Percentiles rank a stretch among this genome's conserved stretches.
Conservation (phyloP, 2,797 vertebrate species). For the Spinibarbus caldwelli region DNA sequence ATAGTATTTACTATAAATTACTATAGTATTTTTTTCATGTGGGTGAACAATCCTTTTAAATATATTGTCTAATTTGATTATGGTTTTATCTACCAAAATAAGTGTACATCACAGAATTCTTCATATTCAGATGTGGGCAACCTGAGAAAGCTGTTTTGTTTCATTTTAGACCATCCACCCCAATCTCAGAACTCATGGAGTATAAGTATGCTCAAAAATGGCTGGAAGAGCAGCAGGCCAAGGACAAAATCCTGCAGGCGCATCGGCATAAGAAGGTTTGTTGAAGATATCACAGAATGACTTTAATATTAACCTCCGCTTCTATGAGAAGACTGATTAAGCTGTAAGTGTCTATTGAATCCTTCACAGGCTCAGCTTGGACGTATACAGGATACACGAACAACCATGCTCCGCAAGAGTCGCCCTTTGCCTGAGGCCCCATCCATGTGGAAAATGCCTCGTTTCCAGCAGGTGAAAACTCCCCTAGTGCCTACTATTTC, state of each 20-base stretch:
- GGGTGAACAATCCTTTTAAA: not conserved
- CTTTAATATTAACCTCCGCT: not conserved
- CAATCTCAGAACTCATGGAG: conserved; percentile 80
- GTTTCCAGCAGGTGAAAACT: conserved; percentile 77
- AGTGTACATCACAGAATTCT: not conserved
- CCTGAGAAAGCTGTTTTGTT: not conserved
- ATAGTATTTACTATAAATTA: too few species aligned
- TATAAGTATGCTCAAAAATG: conserved; percentile 80
- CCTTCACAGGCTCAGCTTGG: conserved; percentile 61
- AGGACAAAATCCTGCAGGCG: conserved; percentile 56
- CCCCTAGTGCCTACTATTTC: not conserved
- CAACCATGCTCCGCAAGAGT: conserved; percentile 74
- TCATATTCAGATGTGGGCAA: not conserved
- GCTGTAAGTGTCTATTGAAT: not conserved
- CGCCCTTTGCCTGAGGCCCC: conserved; percentile 60
- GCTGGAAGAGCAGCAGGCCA: conserved; percentile 77
- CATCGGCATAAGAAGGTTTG: conserved; percentile 60
- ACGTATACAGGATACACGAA: conserved; percentile 71
- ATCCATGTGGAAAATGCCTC: conserved; percentile 77
- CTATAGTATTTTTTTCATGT: too few species aligned
- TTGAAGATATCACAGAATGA: not conserved
- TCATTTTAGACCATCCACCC: conserved; percentile 75
- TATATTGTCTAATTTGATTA: not conserved
- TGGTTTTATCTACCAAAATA: not conserved
- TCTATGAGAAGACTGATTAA: not conserved